phyloP scores from a whole-genome alignment of 2,888 invertebrate genomes.

The Dexiosoma caninum region DNA sequence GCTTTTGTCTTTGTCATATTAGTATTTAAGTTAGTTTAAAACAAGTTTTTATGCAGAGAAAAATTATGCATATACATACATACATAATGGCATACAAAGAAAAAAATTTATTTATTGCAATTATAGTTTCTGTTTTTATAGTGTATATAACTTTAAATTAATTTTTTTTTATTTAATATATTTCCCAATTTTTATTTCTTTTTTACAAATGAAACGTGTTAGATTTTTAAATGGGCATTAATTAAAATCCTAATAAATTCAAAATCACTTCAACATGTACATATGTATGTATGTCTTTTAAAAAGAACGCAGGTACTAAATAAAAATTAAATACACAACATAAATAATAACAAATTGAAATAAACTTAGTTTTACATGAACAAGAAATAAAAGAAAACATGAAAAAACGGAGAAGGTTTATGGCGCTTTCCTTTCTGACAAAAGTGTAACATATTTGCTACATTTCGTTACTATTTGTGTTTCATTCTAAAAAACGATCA shows the following conservation, averaged over 20 bases:
- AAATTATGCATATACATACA: not conserved
- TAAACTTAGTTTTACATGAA: slow-evolving; percentile 49
- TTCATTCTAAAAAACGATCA: no score
- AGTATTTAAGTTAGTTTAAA: slow-evolving; percentile 28
- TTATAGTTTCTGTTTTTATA: slow-evolving; percentile 41
- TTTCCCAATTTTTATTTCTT: slow-evolving; percentile 15
- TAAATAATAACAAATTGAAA: slow-evolving; percentile 24
- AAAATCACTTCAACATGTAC: slow-evolving; percentile 33
- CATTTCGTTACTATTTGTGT: no score
- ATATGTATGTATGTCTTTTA: slow-evolving; percentile 49
- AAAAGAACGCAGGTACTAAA: slow-evolving; percentile 58
- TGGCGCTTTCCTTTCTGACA: no score
- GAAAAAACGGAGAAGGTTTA: slow-evolving; percentile 21
- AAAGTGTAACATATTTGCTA: no score
- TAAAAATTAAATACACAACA: slow-evolving; percentile 27
- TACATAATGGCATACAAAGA: not conserved
- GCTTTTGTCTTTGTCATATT: slow-evolving; percentile 16
- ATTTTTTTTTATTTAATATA: slow-evolving; percentile 4
- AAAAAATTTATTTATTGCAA: slow-evolving; percentile 30
- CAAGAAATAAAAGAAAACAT: slow-evolving; percentile 8
- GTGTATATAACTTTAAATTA: slow-evolving; percentile 27
- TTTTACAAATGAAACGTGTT: slow-evolving; percentile 51
- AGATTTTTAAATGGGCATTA: slow-evolving; percentile 57
- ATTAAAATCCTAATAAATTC: slow-evolving; percentile 12
- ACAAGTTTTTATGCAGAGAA: slow-evolving; percentile 37